Evolutionary conservation across 1,140 invertebrate species (phyloP).

Genomic region (Eueides isabella): DNA sequence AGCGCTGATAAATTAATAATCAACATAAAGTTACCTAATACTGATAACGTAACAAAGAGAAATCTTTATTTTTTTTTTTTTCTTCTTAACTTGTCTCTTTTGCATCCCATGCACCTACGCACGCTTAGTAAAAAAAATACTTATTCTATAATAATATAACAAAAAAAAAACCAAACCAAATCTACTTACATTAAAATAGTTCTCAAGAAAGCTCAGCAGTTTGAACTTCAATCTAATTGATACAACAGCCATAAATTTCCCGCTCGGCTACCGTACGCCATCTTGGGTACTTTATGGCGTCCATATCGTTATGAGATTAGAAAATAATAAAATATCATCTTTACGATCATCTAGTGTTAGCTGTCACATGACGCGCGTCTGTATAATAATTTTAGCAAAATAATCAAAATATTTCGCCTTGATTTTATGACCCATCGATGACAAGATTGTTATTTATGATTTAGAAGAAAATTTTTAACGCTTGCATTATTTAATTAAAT

Average conservation of each 20-base stretch:
- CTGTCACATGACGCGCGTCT: constrained; percentile 40
- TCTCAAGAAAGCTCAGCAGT: constrained; percentile 40
- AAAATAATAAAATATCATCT: constrained; percentile 48
- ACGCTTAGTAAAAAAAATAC: too few species aligned
- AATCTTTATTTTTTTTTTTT: too few species aligned
- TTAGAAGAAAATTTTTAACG: constrained; percentile 22
- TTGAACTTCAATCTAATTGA: constrained; percentile 50
- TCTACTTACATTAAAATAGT: constrained; percentile 25
- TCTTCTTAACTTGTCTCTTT: too few species aligned
- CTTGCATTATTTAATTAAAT: constrained; percentile 44
- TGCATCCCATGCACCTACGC: too few species aligned
- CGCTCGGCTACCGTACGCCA: constrained; percentile 47
- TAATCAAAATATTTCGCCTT: constrained; percentile 31
- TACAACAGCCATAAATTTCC: constrained; percentile 46
- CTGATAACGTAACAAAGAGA: too few species aligned
- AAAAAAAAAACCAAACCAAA: background rate
- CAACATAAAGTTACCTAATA: too few species aligned
- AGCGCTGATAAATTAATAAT: too few species aligned
- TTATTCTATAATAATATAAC: background rate
- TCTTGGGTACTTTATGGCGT: constrained; percentile 42
- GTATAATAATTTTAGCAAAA: constrained; percentile 30
- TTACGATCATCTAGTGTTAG: constrained; percentile 45
- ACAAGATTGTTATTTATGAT: constrained; percentile 41
- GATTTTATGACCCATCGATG: constrained; percentile 41
- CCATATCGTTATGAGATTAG: constrained; percentile 53